phyloP scores from a whole-genome alignment of 2,113 vertebrate species.

The Reinhardtius hippoglossoides region DNA sequence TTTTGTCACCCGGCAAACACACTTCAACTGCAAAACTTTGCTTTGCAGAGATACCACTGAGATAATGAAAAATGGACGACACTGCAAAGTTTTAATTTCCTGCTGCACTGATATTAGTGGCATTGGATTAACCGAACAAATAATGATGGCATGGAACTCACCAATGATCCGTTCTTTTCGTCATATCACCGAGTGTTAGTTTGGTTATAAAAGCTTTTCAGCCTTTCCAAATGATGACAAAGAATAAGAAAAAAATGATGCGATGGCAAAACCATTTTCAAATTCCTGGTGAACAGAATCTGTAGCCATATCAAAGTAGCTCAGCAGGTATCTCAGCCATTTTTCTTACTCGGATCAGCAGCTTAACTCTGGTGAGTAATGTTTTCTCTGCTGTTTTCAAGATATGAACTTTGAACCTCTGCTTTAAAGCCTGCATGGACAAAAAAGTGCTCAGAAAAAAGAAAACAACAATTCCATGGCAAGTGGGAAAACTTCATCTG shows the following conservation, averaged over 20 bases:
- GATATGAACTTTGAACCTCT: too few relatives aligned
- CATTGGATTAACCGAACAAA: background rate
- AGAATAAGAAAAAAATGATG: background rate
- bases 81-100: background rate
- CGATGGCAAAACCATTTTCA: background rate
- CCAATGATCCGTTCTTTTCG: background rate
- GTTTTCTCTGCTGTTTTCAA: background rate
- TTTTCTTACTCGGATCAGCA: too few relatives aligned
- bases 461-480: background rate
- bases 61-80: background rate
- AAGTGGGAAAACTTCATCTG: background rate
- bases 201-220: background rate
- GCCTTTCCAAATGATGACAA: background rate
- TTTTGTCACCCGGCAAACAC: background rate
- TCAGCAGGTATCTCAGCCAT: too few relatives aligned
- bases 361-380: background rate
- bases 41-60: background rate
- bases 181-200: background rate
- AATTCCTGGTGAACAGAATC: background rate
- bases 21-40: background rate
- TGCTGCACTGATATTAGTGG: background rate
- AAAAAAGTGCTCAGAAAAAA: background rate
- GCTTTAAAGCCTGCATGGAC: background rate
- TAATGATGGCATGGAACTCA: background rate
- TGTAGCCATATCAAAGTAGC: background rate